Percentiles rank a stretch among this genome's conserved stretches.
These are phyloP conservation scores for Chironomus riparius DNA, from an alignment of 2,888 invertebrate species.

Conservation along the genomic window DNA sequence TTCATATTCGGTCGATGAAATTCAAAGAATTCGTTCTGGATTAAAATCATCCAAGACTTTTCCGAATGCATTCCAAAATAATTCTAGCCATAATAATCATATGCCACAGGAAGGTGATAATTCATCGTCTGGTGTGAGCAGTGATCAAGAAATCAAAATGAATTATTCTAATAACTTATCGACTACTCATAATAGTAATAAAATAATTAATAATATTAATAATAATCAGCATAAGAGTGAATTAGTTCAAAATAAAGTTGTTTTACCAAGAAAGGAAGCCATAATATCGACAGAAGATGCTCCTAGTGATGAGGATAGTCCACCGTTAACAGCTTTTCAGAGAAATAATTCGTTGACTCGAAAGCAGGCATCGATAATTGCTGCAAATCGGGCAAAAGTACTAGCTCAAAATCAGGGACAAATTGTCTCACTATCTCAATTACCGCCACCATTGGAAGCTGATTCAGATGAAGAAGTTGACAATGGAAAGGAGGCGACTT, in stretches of 20 bases:
- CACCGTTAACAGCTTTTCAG: constrained; percentile 46
- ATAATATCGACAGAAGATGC: constrained; percentile 31
- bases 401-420: background rate
- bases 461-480: constrained; percentile 56
- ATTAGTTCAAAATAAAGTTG: background rate
- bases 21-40: constrained; percentile 75
- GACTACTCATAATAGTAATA: background rate
- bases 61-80: constrained; percentile 66
- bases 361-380: constrained; percentile 51
- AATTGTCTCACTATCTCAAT: constrained; percentile 65
- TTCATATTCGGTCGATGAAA: constrained; percentile 81
- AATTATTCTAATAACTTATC: constrained; percentile 39
- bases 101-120: constrained; percentile 64
- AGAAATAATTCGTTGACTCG: constrained; percentile 55
- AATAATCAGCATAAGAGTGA: too few species aligned
- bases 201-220: too few species aligned
- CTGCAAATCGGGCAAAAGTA: constrained; percentile 50
- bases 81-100: constrained; percentile 35
- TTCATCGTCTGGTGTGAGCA: constrained; percentile 79
- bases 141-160: constrained; percentile 66
- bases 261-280: constrained; percentile 28
- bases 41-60: constrained; percentile 80
- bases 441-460: constrained; percentile 69
- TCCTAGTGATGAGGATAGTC: constrained; percentile 41
- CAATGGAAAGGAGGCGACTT: background rate